These are phyloP conservation scores for Papilio glaucus DNA, from an alignment of 1,140 invertebrate species.

Conservation along the genomic window DNA sequence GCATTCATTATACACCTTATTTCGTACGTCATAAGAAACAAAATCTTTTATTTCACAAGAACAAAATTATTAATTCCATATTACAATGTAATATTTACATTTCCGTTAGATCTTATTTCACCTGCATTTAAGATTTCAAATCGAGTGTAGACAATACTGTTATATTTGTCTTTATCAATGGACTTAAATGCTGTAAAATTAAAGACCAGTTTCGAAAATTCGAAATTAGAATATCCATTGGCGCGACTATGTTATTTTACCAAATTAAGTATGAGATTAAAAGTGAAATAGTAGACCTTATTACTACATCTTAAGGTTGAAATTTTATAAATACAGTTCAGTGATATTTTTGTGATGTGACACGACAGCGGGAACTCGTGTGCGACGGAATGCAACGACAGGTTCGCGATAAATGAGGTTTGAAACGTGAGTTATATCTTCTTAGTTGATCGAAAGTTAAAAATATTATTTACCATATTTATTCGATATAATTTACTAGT, in stretches of 20 bases:
- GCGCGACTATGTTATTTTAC: constrained; percentile 35
- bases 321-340: constrained; percentile 36
- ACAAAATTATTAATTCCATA: not conserved
- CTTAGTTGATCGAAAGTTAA: not conserved
- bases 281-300: constrained; percentile 41
- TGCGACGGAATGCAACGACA: constrained; percentile 70
- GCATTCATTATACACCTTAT: not conserved
- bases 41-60: no score
- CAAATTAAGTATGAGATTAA: constrained; percentile 6
- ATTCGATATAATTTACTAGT: no score
- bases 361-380: constrained; percentile 63
- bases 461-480: no score
- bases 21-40: not conserved
- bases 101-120: not conserved
- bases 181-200: constrained; percentile 37
- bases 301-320: constrained; percentile 36
- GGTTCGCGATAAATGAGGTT: constrained; percentile 52
- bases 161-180: constrained; percentile 21
- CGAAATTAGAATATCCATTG: constrained; percentile 40
- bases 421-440: constrained; percentile 35
- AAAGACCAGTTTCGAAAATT: constrained; percentile 38
- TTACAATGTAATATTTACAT: not conserved
- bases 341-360: constrained; percentile 43
- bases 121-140: not conserved
- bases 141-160: not conserved